Evolutionary conservation across 2,888 invertebrate genomes (phyloP), one percentile per base, ranked within the genome.

Genomic region (Stramonita haemastoma): DNA sequence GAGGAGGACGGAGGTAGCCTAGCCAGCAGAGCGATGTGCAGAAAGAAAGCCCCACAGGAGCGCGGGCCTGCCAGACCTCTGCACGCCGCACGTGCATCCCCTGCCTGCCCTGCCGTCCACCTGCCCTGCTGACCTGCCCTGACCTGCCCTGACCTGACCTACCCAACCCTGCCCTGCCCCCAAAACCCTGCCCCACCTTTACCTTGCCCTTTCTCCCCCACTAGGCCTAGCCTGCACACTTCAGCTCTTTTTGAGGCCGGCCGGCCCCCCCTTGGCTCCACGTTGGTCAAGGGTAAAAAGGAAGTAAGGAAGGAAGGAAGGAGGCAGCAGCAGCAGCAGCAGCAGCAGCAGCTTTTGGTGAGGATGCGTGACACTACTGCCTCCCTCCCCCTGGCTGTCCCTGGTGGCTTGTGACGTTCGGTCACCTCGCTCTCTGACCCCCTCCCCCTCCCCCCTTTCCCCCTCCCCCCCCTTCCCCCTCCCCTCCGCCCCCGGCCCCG

Each of bases 11-110:
- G 32, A 26, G 13, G 56, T 29, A 85, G 85, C 56, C 56, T 57
- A 57, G 46, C 29, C 34, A 86, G 86, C 86, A 66, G 66, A 86
- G 86, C 86, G 60, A 86, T 86, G 86, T 66, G 66, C 60, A 86
- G 57, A 66, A 86, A 86, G 57, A 86, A 86, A 29, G n/a, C 84
- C 17, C 1, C 36, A 17, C 57, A 8, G 17, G 29, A n/a, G 57
- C n/a, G 66, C 86, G 34, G 86, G 86, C 86, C 86, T 19, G 60
- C 86, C 60, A 29, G 57, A 22, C 60, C 32, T 57, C 26, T 83
- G 46, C 83, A 36, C 46, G 46, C 66, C 13, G 15, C 84, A 19
- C 60, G 32, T 81, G 36, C 81, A 17, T 11, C 29, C 84, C 11
- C 36, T 13, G 46, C 6, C 36, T 57, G n/a, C n/a, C n/a, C 29